Base-by-base conservation (phyloP, 1,140 invertebrate genomes). In the Spodoptera litura region DNA sequence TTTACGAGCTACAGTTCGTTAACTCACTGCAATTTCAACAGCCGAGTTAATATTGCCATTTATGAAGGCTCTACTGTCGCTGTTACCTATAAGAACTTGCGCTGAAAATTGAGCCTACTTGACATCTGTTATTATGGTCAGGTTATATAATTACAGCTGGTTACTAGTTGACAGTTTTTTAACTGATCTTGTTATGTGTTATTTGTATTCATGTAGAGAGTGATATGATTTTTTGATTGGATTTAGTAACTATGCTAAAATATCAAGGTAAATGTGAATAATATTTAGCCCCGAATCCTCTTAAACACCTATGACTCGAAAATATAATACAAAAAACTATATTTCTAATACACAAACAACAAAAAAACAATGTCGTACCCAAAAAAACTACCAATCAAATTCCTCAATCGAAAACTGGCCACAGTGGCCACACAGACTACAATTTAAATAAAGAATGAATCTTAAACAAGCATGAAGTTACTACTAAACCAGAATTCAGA, bases 11-110 rank as follows among this genome's bases (percentile, higher is more conserved):
- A 55, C 71, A 58, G 31, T 62, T 35, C 72, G 72, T 75, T 62
- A 75, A 62, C 58, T 62, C 11, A 51, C 58, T 8, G 52, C 52
- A 75, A 75, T 75, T 62, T 62, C 44, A 64, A 75, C 72, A 75
- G 20, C n/a, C 49, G 59, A 15, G 4, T 59, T 62, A 62, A 75
- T 62, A 38, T 38, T 31, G 25, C 8, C 58, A 12, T 73, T 56
- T 73, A 58, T 53, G 20, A 44, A 62, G 12, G 27, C 59, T 25
- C 58, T 15, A 51, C 12, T 62, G 27, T 59, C n/a, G 71, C 49
- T 64, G 20, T 59, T 51, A 58, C 61, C 20, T n/a, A 74, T n/a
- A 74, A 49, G 4, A 74, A 51, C 38, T n/a, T 51, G 55, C 10
- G 27, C 38, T 51, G 25, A 20, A 27, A 51, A 59, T 38, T 38